These are phyloP conservation scores for Nemurella pictetii DNA, from an alignment of 2,888 invertebrate species.

Conservation along the genomic window DNA sequence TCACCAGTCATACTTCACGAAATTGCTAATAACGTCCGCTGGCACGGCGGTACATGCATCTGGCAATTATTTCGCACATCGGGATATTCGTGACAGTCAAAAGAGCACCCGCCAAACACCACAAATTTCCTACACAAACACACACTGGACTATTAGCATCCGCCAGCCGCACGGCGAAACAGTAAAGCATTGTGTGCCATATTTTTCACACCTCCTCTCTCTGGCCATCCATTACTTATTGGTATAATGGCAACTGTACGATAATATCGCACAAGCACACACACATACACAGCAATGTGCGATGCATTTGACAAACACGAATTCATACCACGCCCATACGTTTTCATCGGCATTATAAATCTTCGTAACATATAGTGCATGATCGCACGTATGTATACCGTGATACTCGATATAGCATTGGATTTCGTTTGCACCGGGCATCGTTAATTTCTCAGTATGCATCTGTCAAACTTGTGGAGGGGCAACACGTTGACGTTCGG, in stretches of 20 bases:
- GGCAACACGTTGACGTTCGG: no score
- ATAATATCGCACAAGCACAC: not conserved
- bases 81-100: not conserved
- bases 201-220: slow-evolving; percentile 22
- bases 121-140: slow-evolving; percentile 16
- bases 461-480: no score
- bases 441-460: no score
- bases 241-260: slow-evolving; percentile 4
- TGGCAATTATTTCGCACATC: not conserved
- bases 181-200: slow-evolving; percentile 7
- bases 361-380: not conserved
- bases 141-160: not conserved
- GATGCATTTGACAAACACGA: slow-evolving; percentile 22
- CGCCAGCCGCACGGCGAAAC: not conserved
- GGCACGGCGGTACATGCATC: not conserved
- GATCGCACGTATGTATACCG: not conserved
- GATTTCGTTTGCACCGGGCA: no score
- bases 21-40: not conserved
- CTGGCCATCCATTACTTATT: slow-evolving; percentile 19
- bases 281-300: not conserved
- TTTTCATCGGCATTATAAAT: slow-evolving; percentile 24
- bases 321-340: slow-evolving; percentile 23
- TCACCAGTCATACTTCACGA: not conserved
- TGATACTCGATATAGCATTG: not conserved
- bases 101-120: not conserved